Conservation (phyloP, 2,113 vertebrate genomes). For the Alligator sinensis region DNA sequence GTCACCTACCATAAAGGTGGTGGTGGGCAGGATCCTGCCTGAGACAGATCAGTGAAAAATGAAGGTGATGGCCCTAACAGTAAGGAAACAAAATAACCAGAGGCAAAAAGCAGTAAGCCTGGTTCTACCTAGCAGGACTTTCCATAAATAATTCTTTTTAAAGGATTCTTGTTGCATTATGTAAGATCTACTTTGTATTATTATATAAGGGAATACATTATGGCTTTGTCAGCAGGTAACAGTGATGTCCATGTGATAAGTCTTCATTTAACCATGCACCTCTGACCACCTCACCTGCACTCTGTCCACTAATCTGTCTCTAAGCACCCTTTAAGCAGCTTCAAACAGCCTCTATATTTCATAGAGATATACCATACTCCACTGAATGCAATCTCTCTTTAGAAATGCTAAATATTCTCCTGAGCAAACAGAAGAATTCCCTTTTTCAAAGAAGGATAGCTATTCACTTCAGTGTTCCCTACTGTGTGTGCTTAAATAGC, state of each 20-base stretch:
- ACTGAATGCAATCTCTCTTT: neutral
- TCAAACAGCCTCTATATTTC: neutral
- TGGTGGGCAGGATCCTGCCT: neutral
- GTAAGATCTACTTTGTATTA: neutral
- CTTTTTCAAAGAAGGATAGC: neutral
- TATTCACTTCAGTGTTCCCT: neutral
- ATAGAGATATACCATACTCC: neutral
- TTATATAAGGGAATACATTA: rapidly evolving
- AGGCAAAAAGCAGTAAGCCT: neutral
- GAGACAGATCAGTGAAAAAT: neutral
- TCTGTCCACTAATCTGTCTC: neutral
- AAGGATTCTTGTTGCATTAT: rapidly evolving
- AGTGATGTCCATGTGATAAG: neutral
- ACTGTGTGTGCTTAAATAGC: neutral
- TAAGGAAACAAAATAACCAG: neutral
- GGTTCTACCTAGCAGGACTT: neutral
- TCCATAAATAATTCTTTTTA: neutral
- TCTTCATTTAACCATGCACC: neutral
- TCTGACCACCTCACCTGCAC: neutral
- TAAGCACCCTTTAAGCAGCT: neutral
- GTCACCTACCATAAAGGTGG: neutral
- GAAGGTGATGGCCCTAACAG: neutral
- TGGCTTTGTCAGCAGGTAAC: neutral
- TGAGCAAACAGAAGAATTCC: neutral
- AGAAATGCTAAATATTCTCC: too few species aligned